A percentile compares a stretch with the other conserved stretches of the same genome.
Conservation (phyloP, 2,797 vertebrate genomes). For the Tapirus indicus region DNA sequence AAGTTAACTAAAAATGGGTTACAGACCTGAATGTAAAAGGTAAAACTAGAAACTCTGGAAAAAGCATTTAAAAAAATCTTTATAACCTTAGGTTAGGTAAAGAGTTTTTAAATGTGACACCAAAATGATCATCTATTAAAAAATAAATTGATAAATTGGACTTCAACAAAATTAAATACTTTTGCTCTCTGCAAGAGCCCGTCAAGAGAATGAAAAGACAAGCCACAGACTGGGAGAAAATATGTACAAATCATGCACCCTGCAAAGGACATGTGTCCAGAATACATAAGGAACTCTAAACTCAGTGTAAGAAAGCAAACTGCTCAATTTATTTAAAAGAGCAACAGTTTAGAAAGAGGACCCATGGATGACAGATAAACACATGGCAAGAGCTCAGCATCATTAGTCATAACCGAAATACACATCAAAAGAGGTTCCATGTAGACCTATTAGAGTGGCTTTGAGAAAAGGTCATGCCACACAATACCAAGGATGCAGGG, state of each 20-base stretch:
- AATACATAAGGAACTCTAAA: background rate
- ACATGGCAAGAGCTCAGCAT: accelerated
- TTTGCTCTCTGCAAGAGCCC: background rate
- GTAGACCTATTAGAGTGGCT: too few relatives aligned
- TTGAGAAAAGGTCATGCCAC: background rate
- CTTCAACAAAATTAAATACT: background rate
- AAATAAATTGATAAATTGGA: background rate
- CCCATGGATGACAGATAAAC: background rate
- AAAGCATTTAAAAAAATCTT: background rate
- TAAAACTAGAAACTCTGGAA: background rate
- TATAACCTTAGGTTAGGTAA: background rate
- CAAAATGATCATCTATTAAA: background rate
- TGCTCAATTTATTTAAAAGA: background rate
- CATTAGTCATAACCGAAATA: background rate
- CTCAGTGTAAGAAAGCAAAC: background rate
- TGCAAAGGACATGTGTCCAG: background rate
- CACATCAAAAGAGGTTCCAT: background rate
- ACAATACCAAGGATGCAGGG: too few relatives aligned
- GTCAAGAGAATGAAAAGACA: background rate
- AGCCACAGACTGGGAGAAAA: background rate
- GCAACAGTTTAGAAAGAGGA: background rate
- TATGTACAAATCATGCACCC: background rate
- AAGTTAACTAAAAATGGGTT: background rate
- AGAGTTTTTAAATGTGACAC: background rate
- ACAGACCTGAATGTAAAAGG: background rate